Evolutionary conservation across 1,140 invertebrate genomes (phyloP).

Genomic region (Drosophila trapezifrons): DNA sequence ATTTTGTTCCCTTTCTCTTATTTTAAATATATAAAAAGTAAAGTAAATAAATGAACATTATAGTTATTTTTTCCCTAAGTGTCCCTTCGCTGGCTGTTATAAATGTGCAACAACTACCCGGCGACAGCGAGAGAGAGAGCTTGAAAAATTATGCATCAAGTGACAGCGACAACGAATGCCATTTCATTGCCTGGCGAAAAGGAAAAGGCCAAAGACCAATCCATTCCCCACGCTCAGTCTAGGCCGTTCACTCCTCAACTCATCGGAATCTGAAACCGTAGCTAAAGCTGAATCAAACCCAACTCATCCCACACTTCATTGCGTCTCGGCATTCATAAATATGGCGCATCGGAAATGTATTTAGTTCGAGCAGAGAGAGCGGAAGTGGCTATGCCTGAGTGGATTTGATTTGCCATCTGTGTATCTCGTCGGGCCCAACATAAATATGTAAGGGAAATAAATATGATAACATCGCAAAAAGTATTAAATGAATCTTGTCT

Average conservation of each 20-base stretch:
- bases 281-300: conserved; percentile 13
- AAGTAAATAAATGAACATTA: too few species aligned
- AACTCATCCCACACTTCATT: conserved; percentile 35
- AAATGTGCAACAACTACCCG: conserved; percentile 75
- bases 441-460: conserved; percentile 39
- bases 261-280: conserved; percentile 5
- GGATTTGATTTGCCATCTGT: conserved; percentile 63
- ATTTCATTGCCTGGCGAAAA: conserved; percentile 48
- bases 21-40: background rate
- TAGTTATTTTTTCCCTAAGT: background rate
- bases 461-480: conserved; percentile 48
- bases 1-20: too few species aligned
- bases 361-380: conserved; percentile 61
- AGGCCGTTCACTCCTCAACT: conserved; percentile 1
- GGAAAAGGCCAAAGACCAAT: conserved; percentile 32
- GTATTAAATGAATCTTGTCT: conserved; percentile 32
- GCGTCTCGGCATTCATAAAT: conserved; percentile 56
- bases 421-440: conserved; percentile 14
- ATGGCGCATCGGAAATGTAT: conserved; percentile 70
- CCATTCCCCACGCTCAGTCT: background rate
- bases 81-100: conserved; percentile 47
- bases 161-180: conserved; percentile 60
- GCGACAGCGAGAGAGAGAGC: conserved; percentile 60
- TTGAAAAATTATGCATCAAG: conserved; percentile 80
- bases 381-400: conserved; percentile 67